Evolutionary conservation across 2,888 invertebrate genomes (phyloP).

Genomic region (Drepana falcataria): DNA sequence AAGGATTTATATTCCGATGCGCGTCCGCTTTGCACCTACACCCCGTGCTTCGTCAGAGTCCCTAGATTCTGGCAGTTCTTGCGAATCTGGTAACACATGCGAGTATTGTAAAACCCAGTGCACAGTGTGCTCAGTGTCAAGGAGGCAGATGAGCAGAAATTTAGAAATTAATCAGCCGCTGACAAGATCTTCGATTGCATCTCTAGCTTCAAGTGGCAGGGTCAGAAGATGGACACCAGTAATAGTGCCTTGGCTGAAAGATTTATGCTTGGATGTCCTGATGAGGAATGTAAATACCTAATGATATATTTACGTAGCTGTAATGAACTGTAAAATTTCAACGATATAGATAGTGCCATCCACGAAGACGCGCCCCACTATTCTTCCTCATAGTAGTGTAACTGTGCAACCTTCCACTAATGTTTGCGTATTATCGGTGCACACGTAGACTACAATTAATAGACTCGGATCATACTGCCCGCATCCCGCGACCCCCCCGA

Average conservation of each 20-base stretch:
- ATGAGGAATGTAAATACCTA: conserved; percentile 70
- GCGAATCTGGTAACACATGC: conserved; percentile 13
- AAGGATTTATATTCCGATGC: conserved; percentile 32
- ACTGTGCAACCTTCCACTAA: too few species aligned
- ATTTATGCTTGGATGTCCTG: conserved; percentile 77
- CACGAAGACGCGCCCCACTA: too few species aligned
- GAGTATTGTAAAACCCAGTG: conserved; percentile 9
- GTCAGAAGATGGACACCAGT: conserved; percentile 53
- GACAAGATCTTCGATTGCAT: conserved; percentile 8
- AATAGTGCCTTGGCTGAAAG: conserved; percentile 64
- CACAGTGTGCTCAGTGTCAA: conserved; percentile 4
- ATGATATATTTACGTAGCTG: not conserved
- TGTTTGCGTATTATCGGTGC: too few species aligned
- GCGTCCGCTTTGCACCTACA: conserved; percentile 61
- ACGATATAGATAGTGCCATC: too few species aligned
- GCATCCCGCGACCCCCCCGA: too few species aligned
- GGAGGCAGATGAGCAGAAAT: conserved; percentile 3
- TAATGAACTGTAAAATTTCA: too few species aligned
- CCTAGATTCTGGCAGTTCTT: conserved; percentile 17
- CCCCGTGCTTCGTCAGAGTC: conserved; percentile 43
- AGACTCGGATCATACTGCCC: too few species aligned
- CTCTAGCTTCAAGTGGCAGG: conserved; percentile 13
- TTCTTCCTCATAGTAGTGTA: too few species aligned
- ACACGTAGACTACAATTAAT: too few species aligned
- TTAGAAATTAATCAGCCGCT: not conserved